Conservation (phyloP, 2,113 vertebrate genomes). For the Perca fluviatilis region DNA sequence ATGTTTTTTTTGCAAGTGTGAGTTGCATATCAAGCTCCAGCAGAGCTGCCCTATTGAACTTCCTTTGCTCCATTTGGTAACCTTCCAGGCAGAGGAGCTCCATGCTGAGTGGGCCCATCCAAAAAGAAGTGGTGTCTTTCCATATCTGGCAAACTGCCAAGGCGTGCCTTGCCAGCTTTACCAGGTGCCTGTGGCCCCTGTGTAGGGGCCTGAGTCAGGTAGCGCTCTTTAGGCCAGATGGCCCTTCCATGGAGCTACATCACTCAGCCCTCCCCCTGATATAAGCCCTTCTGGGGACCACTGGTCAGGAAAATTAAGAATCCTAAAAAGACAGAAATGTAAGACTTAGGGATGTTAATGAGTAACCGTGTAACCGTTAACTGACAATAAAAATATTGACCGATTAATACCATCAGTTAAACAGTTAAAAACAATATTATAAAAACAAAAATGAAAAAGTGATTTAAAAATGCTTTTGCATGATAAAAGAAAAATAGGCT, state of each 20-base stretch:
- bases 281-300: conserved; percentile 54
- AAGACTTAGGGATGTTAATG: no score
- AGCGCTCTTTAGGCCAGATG: conserved; percentile 72
- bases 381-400: no score
- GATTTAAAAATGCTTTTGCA: no score
- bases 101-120: conserved; percentile 57
- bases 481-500: no score
- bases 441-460: no score
- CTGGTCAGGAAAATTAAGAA: conserved; percentile 34
- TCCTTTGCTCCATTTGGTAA: conserved; percentile 65
- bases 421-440: no score
- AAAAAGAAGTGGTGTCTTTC: conserved; percentile 61
- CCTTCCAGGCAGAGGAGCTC: conserved; percentile 66
- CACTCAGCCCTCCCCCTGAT: conserved; percentile 45
- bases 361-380: no score
- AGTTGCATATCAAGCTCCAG: conserved; percentile 35
- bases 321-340: conserved; percentile 6
- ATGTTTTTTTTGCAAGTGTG: not conserved
- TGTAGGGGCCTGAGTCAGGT: conserved; percentile 59
- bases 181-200: conserved; percentile 63
- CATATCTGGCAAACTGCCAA: conserved; percentile 52
- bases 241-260: conserved; percentile 62
- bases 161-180: conserved; percentile 55
- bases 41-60: conserved; percentile 67
- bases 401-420: no score